A percentile compares a stretch with the other conserved stretches of the same genome.
Conservation (phyloP, 2,888 invertebrate genomes). For the Hypomecis punctinalis region DNA sequence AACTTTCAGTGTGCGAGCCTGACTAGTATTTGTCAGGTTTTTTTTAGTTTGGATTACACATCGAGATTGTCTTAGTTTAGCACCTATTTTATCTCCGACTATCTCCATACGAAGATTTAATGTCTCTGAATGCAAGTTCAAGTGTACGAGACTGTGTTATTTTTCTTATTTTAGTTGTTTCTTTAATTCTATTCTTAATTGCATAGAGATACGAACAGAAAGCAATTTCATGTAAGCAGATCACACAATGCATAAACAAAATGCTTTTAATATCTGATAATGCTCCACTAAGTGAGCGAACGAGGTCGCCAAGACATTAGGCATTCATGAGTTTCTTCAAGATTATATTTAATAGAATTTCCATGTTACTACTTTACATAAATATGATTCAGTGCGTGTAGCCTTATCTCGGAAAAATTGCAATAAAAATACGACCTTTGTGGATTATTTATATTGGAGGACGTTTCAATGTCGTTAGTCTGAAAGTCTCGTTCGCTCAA, state of each 20-base stretch:
- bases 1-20: no score
- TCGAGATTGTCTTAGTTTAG: no score
- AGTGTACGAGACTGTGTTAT: no score
- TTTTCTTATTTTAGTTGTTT: no score
- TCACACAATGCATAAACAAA: constrained; percentile 23
- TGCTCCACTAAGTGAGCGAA: constrained; percentile 24
- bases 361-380: constrained; percentile 29
- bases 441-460: constrained; percentile 6
- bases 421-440: constrained; percentile 24
- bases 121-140: no score
- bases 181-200: background rate
- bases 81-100: no score
- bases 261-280: constrained; percentile 34
- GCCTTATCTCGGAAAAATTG: constrained; percentile 21
- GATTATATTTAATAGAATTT: constrained; percentile 34
- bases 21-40: no score
- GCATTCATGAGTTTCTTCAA: constrained; percentile 42
- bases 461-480: constrained; percentile 17
- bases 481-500: background rate
- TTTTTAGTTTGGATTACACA: no score
- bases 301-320: constrained; percentile 36
- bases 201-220: constrained; percentile 28
- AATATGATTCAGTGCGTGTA: constrained; percentile 24
- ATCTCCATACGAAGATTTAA: no score
- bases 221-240: constrained; percentile 24